Evolutionary conservation across 2,113 vertebrate species (phyloP), one percentile per base, ranked within the genome.

Genomic region (Callorhinus ursinus): DNA sequence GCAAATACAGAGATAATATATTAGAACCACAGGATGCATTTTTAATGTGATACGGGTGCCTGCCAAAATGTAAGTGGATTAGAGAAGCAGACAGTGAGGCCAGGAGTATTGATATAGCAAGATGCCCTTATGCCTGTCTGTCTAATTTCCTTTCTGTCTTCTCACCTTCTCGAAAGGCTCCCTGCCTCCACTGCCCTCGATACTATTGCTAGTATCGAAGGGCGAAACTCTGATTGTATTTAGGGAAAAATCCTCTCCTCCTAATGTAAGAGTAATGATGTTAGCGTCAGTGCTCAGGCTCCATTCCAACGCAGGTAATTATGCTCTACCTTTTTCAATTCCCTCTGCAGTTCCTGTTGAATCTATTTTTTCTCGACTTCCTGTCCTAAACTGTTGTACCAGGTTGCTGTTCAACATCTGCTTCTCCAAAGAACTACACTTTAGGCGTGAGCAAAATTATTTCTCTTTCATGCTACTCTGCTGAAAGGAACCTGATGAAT

Each of bases 211-310:
- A 18, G 3, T 53, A 79, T 84, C 31, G 42, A 71, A 95, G 84
- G 69, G 90, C 63, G 95, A 55, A 90, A 61, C 61, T 39, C 91
- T 97, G 89, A 49, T 53, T 89, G 36, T 90, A 69, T 96, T 86
- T 93, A 98, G 90, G 94, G 67, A 61, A 96, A 86, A 97, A 82
- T 96, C 94, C 96, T 87, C 96, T 92, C 95, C 22, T 96, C 85
- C 69, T 95, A 96, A 83, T 74, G n/a, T 80, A 65, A 83, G 61
- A 89, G 79, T 87, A 80, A 88, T 80, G 83, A 88, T 26, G 57
- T 61, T 63, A 84, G 67, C 0, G 21, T 28, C 3, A 0, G 16
- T 12, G 31, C 65, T 83, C 90, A 65, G 81, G 93, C 83, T 79
- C 81, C 19, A 5, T 81, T 95, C 95, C 81, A 88, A 80, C 1